Conservation (phyloP, 2,113 vertebrate species). For the Hydropotes inermis region DNA sequence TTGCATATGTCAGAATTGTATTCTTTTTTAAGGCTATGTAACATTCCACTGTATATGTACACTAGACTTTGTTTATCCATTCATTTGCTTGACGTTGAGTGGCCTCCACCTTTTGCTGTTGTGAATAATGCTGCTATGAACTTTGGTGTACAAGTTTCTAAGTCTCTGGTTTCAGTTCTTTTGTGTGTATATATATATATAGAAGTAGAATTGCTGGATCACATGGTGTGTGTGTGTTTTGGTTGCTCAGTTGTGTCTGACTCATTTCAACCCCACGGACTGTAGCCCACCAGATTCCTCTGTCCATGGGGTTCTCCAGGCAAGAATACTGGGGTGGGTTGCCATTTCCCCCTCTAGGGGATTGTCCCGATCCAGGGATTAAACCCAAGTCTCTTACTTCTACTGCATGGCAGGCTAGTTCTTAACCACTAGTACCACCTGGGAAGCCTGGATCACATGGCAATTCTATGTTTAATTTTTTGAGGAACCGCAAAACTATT, state of each 20-base stretch:
- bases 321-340: not conserved
- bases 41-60: not conserved
- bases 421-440: not conserved
- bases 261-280: not conserved
- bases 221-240: not conserved
- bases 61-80: not conserved
- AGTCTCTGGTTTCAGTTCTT: not conserved
- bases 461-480: not conserved
- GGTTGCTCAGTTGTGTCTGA: not conserved
- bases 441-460: not conserved
- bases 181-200: not conserved
- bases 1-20: not conserved
- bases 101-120: not conserved
- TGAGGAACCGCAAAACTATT: not conserved
- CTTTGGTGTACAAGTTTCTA: not conserved
- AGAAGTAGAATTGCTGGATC: not conserved
- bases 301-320: not conserved
- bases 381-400: not conserved
- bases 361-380: not conserved
- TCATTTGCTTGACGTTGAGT: not conserved
- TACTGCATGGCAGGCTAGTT: not conserved
- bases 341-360: not conserved
- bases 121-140: not conserved
- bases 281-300: not conserved
- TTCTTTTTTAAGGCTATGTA: not conserved